Evolutionary conservation across 2,797 vertebrate genomes (phyloP).

Genomic region (Aphelocoma californica): DNA sequence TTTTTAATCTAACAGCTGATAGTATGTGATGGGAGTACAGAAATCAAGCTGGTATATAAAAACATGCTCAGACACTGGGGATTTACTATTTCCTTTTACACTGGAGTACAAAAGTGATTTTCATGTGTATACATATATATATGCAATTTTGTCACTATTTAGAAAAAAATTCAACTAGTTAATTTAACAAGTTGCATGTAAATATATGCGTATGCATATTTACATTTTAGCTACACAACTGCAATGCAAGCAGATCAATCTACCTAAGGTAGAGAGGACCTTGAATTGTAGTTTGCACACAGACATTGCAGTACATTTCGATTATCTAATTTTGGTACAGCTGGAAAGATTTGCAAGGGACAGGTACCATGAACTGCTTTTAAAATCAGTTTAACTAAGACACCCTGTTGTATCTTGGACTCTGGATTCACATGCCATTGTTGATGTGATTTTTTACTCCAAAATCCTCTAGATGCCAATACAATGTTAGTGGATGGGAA

Average conservation of each 20-base stretch:
- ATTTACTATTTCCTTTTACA: not conserved
- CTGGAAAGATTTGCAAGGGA: not conserved
- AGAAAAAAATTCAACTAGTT: not conserved
- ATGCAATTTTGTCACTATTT: not conserved
- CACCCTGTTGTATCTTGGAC: not conserved
- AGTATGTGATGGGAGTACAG: not conserved
- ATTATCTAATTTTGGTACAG: not conserved
- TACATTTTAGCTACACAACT: not conserved
- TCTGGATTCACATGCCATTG: not conserved
- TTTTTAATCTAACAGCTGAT: not conserved
- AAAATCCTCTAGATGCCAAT: not conserved
- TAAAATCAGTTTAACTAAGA: not conserved
- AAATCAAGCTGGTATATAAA: not conserved
- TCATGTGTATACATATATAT: no score
- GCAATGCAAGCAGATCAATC: not conserved
- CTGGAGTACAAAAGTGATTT: not conserved
- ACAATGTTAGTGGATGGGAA: not conserved
- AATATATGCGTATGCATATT: not conserved
- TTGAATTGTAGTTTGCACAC: not conserved
- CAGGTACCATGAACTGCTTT: not conserved
- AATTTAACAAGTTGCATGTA: not conserved
- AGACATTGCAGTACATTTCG: not conserved
- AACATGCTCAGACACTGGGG: not conserved
- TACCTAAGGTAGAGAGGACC: not conserved
- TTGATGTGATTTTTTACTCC: not conserved